Percentiles rank a stretch among this genome's conserved stretches.
phyloP scores from a whole-genome alignment of 2,888 invertebrate genomes.

The Argyresthia goedartella region DNA sequence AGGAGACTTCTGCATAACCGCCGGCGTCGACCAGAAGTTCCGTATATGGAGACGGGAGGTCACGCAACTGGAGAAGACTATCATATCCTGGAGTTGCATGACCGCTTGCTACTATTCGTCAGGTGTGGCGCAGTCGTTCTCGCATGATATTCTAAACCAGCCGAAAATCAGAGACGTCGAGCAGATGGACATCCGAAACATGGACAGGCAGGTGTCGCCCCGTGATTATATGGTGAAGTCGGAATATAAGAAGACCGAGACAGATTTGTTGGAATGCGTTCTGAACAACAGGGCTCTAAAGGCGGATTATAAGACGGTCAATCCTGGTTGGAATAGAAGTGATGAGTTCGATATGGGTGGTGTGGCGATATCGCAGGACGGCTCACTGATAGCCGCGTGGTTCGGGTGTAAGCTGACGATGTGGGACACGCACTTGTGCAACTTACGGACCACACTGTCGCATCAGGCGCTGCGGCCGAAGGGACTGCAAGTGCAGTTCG shows the following conservation, averaged over 20 bases:
- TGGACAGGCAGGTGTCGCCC: too few species aligned
- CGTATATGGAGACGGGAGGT: slow-evolving; percentile 48
- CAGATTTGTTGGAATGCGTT: slow-evolving; percentile 16
- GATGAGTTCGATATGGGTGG: slow-evolving; percentile 49
- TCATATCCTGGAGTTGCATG: slow-evolving; percentile 38
- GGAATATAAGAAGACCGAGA: slow-evolving; percentile 17
- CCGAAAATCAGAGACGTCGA: slow-evolving; percentile 29
- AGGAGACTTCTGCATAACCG: slow-evolving; percentile 53
- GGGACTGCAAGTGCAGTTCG: slow-evolving; percentile 52
- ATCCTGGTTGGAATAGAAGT: slow-evolving; percentile 20
- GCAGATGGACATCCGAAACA: too few species aligned
- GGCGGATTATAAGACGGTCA: slow-evolving; percentile 17
- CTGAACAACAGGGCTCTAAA: too few species aligned
- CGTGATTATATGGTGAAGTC: slow-evolving; percentile 5
- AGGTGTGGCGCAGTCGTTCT: slow-evolving; percentile 38
- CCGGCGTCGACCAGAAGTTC: slow-evolving; percentile 55
- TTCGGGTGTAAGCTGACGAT: slow-evolving; percentile 56
- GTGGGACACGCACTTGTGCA: slow-evolving; percentile 57
- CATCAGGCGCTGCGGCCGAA: slow-evolving; percentile 56
- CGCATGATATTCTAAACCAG: slow-evolving; percentile 40
- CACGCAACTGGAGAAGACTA: slow-evolving; percentile 5
- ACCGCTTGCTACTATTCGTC: slow-evolving; percentile 61
- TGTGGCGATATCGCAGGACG: slow-evolving; percentile 57
- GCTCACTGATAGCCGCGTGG: slow-evolving; percentile 64
- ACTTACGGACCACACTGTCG: slow-evolving; percentile 44